Percentiles rank a stretch among this genome's conserved stretches.
Evolutionary conservation across 2,888 invertebrate species (phyloP).

Genomic region (Ormyrus rosae): DNA sequence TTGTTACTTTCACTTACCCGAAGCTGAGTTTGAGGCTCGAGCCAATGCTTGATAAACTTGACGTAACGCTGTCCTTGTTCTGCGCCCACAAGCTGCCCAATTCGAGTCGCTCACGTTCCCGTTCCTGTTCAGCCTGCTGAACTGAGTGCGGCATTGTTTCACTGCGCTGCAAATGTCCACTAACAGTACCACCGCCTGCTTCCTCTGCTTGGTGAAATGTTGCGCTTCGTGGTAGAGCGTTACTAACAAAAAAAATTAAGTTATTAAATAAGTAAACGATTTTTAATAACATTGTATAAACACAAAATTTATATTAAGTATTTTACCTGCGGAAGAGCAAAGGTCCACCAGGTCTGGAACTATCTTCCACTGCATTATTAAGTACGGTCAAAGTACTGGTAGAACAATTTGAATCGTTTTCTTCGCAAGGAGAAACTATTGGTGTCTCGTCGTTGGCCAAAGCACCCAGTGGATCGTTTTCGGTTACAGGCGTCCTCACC

Average conservation of each 20-base stretch:
- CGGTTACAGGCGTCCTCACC: slow-evolving; percentile 88
- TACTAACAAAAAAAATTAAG: slow-evolving; percentile 58
- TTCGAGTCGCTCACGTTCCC: slow-evolving; percentile 72
- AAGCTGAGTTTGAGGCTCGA: slow-evolving; percentile 91
- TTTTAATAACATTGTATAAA: slow-evolving; percentile 27
- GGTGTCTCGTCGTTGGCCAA: slow-evolving; percentile 77
- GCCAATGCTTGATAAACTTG: slow-evolving; percentile 87
- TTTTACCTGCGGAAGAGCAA: slow-evolving; percentile 71
- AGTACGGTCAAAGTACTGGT: slow-evolving; percentile 73
- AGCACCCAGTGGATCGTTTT: slow-evolving; percentile 94
- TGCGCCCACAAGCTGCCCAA: slow-evolving; percentile 73
- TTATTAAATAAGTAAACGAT: slow-evolving; percentile 36
- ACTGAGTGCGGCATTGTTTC: slow-evolving; percentile 75
- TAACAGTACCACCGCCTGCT: slow-evolving; percentile 65
- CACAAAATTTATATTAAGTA: background rate
- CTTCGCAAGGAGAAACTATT: slow-evolving; percentile 73
- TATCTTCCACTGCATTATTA: slow-evolving; percentile 69
- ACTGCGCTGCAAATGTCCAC: slow-evolving; percentile 71
- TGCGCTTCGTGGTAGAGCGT: slow-evolving; percentile 73
- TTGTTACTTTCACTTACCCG: slow-evolving; percentile 79
- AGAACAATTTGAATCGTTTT: slow-evolving; percentile 75
- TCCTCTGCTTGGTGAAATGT: slow-evolving; percentile 75
- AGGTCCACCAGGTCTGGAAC: slow-evolving; percentile 72
- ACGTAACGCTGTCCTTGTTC: slow-evolving; percentile 79
- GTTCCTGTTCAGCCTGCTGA: slow-evolving; percentile 72